Evolutionary conservation across 2,888 invertebrate genomes (phyloP).

Genomic region (Tenthredo notha): DNA sequence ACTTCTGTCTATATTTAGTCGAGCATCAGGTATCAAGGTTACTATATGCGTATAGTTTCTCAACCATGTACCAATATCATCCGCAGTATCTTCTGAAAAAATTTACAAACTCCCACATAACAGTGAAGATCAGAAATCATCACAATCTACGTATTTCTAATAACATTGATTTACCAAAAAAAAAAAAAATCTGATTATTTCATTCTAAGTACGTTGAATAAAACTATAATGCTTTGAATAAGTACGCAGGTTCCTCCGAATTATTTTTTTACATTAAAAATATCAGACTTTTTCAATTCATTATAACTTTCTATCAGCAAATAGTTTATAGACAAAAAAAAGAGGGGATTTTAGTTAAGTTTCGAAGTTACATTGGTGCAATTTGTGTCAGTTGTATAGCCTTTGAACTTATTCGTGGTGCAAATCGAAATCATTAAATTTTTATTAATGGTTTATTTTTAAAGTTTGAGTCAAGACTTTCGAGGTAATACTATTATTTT

Average conservation of each 20-base stretch:
- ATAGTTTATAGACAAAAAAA: neutral
- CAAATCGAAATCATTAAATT: constrained; percentile 18
- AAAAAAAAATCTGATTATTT: neutral
- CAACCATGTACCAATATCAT: neutral
- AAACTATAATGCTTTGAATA: neutral
- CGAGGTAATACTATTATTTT: neutral
- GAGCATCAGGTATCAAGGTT: constrained; percentile 14
- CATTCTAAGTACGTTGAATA: neutral
- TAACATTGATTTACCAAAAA: neutral
- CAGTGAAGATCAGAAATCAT: neutral
- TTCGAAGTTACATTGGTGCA: neutral
- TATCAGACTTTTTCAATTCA: neutral
- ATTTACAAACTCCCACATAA: neutral
- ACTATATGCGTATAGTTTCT: neutral
- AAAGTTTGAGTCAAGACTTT: neutral
- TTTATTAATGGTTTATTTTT: neutral
- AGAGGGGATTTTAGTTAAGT: neutral
- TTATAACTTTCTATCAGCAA: neutral
- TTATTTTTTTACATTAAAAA: neutral
- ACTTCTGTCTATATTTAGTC: constrained; percentile 41
- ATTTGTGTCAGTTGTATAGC: constrained; percentile 11
- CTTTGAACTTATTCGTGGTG: neutral
- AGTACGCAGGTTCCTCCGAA: neutral
- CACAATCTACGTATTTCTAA: neutral
- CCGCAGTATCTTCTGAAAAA: neutral